Evolutionary conservation across 2,888 invertebrate species (phyloP), one percentile per base, ranked within the genome.

Genomic region (Venusia cambrica): DNA sequence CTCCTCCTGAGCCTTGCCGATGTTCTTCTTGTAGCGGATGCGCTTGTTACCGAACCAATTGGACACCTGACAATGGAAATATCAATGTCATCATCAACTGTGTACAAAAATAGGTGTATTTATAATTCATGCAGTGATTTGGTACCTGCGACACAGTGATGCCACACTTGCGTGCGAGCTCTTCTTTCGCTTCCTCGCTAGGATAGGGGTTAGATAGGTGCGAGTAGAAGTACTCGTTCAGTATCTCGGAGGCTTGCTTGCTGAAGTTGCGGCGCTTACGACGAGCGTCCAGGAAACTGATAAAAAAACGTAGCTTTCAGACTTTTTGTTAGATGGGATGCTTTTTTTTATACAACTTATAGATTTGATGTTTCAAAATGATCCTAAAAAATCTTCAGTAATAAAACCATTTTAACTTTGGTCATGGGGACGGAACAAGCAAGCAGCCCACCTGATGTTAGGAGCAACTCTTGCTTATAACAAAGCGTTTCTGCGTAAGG

Each of bases 21-120:
- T 99, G 88, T 99, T 99, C 90, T 99, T 99, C 94, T 99, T 99
- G 90, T 99, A 99, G 65, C 99, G 94, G 88, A 99, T 99, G 71
- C 99, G 93, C 87, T 99, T 99, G 89, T 99, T 99, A 59, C 99
- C 99, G 79, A 99, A 99, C 99, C 99, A 99, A 91, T 99, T 99
- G 57, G 98, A 98, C 48, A 98, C 97, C 95, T 96, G 90, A 0
- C 10, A 8, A 24, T 6, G 6, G 6, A 27, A 15, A 9, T 22
- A 2, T n/a, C 4, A 13, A 3, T 7, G n/a, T 13, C 4, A n/a
- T n/a, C n/a, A n/a, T n/a, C n/a, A n/a, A n/a, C n/a, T n/a, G n/a
- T n/a, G n/a, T n/a, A n/a, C n/a, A n/a, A n/a, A n/a, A n/a, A n/a
- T n/a, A n/a, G n/a, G n/a, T n/a, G n/a, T n/a, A n/a, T n/a, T n/a